Percentiles rank a stretch among this genome's conserved stretches.
These are phyloP conservation scores for Microcebus lehilahytsara DNA, from an alignment of 2,113 vertebrate species.

Conservation along the genomic window DNA sequence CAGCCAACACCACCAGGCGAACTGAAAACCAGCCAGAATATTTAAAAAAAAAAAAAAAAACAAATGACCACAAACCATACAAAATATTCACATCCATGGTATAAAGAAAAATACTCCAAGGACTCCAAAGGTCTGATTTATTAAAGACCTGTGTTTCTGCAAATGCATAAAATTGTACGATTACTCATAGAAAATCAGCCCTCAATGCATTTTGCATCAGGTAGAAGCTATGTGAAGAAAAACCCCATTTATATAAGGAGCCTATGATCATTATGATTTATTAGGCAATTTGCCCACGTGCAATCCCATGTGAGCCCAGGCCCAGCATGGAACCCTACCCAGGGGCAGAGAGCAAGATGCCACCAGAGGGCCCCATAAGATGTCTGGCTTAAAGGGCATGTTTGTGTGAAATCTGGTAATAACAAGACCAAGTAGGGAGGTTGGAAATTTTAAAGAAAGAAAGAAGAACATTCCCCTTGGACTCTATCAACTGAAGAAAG, in stretches of 20 bases:
- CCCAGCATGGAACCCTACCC: conserved; percentile 15
- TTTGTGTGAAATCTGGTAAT: conserved; percentile 19
- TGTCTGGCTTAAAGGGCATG: neutral
- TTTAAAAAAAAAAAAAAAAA: conserved; percentile 70
- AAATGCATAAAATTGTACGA: conserved; percentile 67
- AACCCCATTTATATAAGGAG: conserved; percentile 52
- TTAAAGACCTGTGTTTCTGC: conserved; percentile 69
- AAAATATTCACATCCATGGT: conserved; percentile 77
- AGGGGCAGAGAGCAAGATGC: conserved; percentile 37
- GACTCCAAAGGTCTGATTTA: conserved; percentile 75
- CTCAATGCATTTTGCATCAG: conserved; percentile 55
- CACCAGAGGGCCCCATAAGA: neutral
- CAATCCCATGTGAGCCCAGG: neutral
- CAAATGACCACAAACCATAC: conserved; percentile 81
- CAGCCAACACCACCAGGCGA: conserved; percentile 75
- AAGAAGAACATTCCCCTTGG: conserved; percentile 9
- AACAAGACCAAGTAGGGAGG: neutral
- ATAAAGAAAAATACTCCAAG: conserved; percentile 72
- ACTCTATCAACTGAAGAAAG: neutral
- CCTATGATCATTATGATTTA: conserved; percentile 45
- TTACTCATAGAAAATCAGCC: conserved; percentile 69
- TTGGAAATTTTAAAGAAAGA: neutral
- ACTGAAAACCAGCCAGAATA: conserved; percentile 80
- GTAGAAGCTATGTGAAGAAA: conserved; percentile 51
- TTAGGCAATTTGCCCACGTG: conserved; percentile 53